Evolutionary conservation across 2,888 invertebrate genomes (phyloP).

Genomic region (Chymomyza amoena): DNA sequence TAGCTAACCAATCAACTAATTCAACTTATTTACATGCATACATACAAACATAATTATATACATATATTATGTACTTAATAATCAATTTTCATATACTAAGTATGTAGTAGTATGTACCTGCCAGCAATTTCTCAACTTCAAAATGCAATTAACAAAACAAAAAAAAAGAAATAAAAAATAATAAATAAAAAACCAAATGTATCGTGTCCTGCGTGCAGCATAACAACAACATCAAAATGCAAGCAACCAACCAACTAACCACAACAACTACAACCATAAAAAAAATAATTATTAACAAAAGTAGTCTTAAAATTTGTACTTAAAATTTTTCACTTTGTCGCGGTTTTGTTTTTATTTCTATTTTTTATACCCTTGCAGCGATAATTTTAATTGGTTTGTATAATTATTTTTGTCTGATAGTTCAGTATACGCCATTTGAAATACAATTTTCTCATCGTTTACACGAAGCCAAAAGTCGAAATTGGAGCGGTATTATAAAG

Average conservation of each 20-base stretch:
- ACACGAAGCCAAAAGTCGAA: too few relatives aligned
- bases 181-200: too few relatives aligned
- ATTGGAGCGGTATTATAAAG: not conserved
- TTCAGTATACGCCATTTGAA: too few relatives aligned
- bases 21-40: not conserved
- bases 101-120: not conserved
- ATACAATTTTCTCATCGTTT: too few relatives aligned
- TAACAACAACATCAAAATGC: conserved; percentile 17
- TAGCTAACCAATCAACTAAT: not conserved
- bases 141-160: not conserved
- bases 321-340: conserved; percentile 12
- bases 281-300: not conserved
- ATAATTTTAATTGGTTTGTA: not conserved
- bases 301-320: conserved; percentile 1
- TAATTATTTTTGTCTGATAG: not conserved
- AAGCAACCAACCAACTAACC: conserved; percentile 11
- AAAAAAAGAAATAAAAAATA: not conserved
- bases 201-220: not conserved
- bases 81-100: not conserved
- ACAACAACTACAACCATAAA: conserved; percentile 11
- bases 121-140: not conserved
- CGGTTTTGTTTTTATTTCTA: not conserved
- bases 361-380: not conserved
- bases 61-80: not conserved
- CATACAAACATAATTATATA: not conserved